Evolutionary conservation across 2,888 invertebrate species (phyloP), one percentile per base, ranked within the genome.

Genomic region (Plagodis dolabraria): DNA sequence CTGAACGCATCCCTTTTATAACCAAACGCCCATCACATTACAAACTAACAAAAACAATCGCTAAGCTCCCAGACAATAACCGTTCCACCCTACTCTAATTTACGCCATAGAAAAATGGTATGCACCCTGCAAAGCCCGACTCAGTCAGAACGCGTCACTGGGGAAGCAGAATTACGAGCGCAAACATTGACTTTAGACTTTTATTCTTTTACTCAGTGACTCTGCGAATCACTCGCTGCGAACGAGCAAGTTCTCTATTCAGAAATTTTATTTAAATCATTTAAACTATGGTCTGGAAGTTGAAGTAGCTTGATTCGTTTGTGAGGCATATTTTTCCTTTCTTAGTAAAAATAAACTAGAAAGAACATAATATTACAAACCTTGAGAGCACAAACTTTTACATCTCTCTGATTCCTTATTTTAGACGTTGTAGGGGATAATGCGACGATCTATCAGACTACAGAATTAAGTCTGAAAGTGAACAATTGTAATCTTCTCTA

Each of bases 121-220:
- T 82, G 78, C 77, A 80, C 77, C 79, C 79, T 83, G 56, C 49
- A 53, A 53, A 56, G 46, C 56, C 42, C 48, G 40, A 53, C 22
- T 53, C 53, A 53, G 49, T 22, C 53, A 46, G 67, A 70, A 76
- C 76, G 75, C 85, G 86, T 86, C 86, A 86, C 83, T 70, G 81
- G 65, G 80, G 80, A 80, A 84, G 82, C 80, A 49, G 80, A 92
- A 92, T 92, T 91, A 91, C 87, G 89, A 81, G 81, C 69, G 91
- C 91, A 90, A 92, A 92, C 89, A 92, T 92, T 92, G 91, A 92
- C 92, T 90, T 84, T 87, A 81, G 82, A 86, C 86, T 89, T 92
- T 91, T 89, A 86, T 85, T 89, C 85, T 88, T 88, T 88, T 85
- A 89, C 88, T 89, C 88, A 89, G 90, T 91, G 88, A 90, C 85